These are phyloP conservation scores for Dinoponera quadriceps DNA, from an alignment of 1,140 invertebrate species.

Conservation along the genomic window DNA sequence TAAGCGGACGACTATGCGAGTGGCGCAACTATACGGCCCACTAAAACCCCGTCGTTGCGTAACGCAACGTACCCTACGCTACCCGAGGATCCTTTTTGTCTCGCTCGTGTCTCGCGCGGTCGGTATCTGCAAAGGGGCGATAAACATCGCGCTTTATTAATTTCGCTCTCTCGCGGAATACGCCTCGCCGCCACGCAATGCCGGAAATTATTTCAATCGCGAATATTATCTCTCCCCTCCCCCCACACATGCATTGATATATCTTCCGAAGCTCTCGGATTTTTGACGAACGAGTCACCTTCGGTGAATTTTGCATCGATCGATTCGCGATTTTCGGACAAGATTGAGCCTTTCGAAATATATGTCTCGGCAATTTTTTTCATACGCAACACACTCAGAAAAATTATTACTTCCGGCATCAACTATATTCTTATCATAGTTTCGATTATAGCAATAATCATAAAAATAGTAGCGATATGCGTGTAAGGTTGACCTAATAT, in stretches of 20 bases:
- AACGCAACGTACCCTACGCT: conserved; percentile 75
- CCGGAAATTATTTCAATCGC: conserved; percentile 4
- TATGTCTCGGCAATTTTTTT: neutral
- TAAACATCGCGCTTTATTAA: conserved; percentile 58
- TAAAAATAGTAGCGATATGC: no score
- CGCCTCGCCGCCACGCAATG: neutral
- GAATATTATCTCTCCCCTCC: neutral
- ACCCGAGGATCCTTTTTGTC: conserved; percentile 60
- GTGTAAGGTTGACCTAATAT: no score
- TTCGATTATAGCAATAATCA: no score
- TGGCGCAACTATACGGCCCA: conserved; percentile 84
- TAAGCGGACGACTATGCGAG: conserved; percentile 63
- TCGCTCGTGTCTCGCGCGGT: conserved; percentile 2
- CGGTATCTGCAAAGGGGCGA: conserved; percentile 12
- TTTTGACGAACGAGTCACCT: neutral
- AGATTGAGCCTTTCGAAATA: no score
- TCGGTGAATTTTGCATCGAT: neutral
- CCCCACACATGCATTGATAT: neutral
- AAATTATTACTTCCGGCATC: no score
- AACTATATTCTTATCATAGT: no score
- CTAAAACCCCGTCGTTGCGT: conserved; percentile 83
- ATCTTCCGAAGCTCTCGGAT: neutral
- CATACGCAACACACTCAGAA: no score
- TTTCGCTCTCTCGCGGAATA: conserved; percentile 14
- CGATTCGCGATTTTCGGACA: neutral